Conservation (phyloP, 2,797 vertebrate genomes). For the Pseudotriccus pelzelni region DNA sequence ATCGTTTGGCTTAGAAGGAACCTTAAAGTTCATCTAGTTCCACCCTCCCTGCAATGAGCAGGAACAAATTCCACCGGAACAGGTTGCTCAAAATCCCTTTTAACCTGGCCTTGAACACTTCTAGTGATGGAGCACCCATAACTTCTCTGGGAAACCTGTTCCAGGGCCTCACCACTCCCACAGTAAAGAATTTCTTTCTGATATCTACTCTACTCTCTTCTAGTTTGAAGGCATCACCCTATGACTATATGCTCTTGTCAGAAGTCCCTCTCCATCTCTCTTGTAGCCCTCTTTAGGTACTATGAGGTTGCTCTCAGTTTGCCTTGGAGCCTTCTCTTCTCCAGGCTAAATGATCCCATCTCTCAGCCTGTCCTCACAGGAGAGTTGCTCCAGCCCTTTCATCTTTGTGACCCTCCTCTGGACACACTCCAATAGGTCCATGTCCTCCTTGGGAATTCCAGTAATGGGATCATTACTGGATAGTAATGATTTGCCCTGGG, state of each 20-base stretch:
- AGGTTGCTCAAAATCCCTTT: not conserved
- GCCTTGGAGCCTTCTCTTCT: not conserved
- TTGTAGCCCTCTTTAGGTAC: not conserved
- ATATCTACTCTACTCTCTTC: not conserved
- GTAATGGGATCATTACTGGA: not conserved
- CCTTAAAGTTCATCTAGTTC: not conserved
- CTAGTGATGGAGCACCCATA: not conserved
- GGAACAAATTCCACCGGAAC: not conserved
- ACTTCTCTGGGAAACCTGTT: not conserved
- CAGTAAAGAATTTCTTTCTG: not conserved
- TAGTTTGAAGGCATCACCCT: not conserved
- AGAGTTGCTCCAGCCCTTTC: not conserved
- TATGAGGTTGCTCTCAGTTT: not conserved
- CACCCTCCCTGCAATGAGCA: not conserved
- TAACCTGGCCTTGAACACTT: not conserved
- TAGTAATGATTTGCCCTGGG: not conserved
- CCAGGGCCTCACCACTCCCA: not conserved
- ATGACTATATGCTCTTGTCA: not conserved
- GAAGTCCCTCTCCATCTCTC: not conserved
- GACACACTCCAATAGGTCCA: not conserved
- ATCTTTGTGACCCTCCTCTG: not conserved
- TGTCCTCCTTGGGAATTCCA: not conserved
- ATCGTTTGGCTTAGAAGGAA: not conserved
- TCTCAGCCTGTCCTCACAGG: not conserved
- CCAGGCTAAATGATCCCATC: not conserved